Evolutionary conservation across 1,140 invertebrate species (phyloP).

Genomic region (Trigoniulus corallinus): DNA sequence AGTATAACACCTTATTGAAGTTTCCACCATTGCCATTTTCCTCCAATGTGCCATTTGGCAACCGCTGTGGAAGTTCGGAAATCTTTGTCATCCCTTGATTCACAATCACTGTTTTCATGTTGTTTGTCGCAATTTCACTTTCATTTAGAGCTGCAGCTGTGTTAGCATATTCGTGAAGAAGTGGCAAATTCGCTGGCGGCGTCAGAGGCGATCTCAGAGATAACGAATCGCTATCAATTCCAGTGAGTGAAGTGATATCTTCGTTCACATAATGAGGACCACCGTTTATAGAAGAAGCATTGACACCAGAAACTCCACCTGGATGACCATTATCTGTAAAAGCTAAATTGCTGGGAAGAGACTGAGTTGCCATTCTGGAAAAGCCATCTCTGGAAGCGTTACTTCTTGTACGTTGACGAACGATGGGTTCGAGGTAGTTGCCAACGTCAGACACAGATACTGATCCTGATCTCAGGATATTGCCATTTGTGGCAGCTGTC

Average conservation of each 20-base stretch:
- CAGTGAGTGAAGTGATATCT: not conserved
- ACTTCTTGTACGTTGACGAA: not conserved
- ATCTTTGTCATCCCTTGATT: no score
- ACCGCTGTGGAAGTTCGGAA: not conserved
- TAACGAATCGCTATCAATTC: conserved; percentile 4
- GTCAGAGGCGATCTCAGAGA: conserved; percentile 9
- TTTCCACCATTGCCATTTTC: not conserved
- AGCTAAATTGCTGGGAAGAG: not conserved
- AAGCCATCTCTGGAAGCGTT: not conserved
- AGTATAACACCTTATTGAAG: not conserved
- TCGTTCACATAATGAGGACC: not conserved
- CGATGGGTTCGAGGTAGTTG: conserved; percentile 15
- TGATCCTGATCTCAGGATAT: not conserved
- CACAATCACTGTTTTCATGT: no score
- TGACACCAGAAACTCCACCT: not conserved
- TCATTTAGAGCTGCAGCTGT: no score
- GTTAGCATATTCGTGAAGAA: conserved; percentile 11
- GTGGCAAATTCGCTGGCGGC: conserved; percentile 2
- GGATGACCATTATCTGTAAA: no score
- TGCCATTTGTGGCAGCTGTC: conserved; percentile 1
- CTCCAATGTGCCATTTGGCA: not conserved
- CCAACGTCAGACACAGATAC: conserved; percentile 8
- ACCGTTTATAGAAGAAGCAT: not conserved
- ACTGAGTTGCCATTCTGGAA: not conserved
- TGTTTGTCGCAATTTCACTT: no score